Percentiles rank a stretch among this genome's conserved stretches.
Evolutionary conservation across 2,888 invertebrate genomes (phyloP).

Genomic region (Noctua fimbriata): DNA sequence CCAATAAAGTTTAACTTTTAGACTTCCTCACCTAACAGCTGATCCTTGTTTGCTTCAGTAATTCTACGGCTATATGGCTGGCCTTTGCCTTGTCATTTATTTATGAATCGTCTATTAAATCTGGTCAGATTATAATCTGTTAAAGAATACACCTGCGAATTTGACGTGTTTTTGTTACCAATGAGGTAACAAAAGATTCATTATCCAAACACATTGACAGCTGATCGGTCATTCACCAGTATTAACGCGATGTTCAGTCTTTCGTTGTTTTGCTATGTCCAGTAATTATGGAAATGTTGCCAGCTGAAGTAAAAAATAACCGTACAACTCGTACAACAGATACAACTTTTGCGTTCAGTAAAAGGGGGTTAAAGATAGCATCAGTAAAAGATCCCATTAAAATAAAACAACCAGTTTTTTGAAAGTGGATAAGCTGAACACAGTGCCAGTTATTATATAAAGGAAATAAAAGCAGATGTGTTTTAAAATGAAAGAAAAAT

Average conservation of each 20-base stretch:
- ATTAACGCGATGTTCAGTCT: neutral
- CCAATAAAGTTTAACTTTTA: neutral
- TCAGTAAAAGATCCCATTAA: conserved; percentile 35
- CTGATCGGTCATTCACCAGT: conserved; percentile 25
- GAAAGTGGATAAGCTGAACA: conserved; percentile 28
- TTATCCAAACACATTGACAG: neutral
- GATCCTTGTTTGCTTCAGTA: neutral
- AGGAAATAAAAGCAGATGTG: neutral
- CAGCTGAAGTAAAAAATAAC: conserved; percentile 7
- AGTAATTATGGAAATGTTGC: conserved; percentile 15
- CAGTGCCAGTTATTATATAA: conserved; percentile 27
- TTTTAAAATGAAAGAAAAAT: conserved; percentile 2
- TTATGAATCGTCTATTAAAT: neutral
- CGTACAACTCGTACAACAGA: neutral
- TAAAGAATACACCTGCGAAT: neutral
- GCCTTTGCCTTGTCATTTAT: neutral
- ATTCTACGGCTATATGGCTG: neutral
- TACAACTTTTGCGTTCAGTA: neutral
- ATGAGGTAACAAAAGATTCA: no score
- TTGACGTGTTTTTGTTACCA: neutral
- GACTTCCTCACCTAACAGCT: neutral
- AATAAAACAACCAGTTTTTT: conserved; percentile 23
- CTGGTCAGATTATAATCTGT: neutral
- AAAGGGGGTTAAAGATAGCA: conserved; percentile 24
- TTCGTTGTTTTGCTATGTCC: neutral